Base-by-base conservation (phyloP, 2,797 vertebrate species). In the Siniperca obscura region DNA sequence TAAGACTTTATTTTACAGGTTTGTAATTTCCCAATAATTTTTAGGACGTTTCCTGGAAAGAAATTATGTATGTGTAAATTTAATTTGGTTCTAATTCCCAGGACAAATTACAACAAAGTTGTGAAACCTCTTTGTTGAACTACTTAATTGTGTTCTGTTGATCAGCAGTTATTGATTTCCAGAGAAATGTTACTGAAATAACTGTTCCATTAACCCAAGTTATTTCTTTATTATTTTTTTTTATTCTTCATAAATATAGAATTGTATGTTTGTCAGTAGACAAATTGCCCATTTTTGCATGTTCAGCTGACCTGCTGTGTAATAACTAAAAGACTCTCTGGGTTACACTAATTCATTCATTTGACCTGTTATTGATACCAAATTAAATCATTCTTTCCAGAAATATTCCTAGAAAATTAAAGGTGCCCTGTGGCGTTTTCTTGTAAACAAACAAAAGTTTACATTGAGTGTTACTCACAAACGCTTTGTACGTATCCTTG, bases 381-480 rank as follows among this genome's bases (percentile, higher is more conserved):
- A 34, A 74, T 13, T n/a, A 5, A 57, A 5, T 27, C 6, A 38
- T 25, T 72, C 53, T 14, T 13, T 21, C 1, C 2, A 22, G 3
- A 34, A 34, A 48, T 2, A 34, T 2, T 36, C 17, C 8, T 60
- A 53, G 19, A 68, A 69, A n/a, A 34, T 34, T 25, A 22, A 70
- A 57, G 16, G n/a, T 34, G 3, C 19, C 25, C n/a, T 38, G 36
- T 17, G 22, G 19, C 2, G 22, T 30, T 34, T 66, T 50, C 46
- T n/a, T 69, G 34, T 69, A n/a, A 69, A 38, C n/a, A 27, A 69
- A 25, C 7, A 12, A 25, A 53, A 55, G 21, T 70, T 27, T 70
- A 27, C 40, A 42, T 7, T 57, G 34, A 68, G 5, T 56, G 36
- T 55, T 44, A 27, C 12, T 22, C 3, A 66, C 25, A 50, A 69